These are phyloP conservation scores for Cephus runcator DNA, from an alignment of 2,888 invertebrate genomes.

Conservation along the genomic window DNA sequence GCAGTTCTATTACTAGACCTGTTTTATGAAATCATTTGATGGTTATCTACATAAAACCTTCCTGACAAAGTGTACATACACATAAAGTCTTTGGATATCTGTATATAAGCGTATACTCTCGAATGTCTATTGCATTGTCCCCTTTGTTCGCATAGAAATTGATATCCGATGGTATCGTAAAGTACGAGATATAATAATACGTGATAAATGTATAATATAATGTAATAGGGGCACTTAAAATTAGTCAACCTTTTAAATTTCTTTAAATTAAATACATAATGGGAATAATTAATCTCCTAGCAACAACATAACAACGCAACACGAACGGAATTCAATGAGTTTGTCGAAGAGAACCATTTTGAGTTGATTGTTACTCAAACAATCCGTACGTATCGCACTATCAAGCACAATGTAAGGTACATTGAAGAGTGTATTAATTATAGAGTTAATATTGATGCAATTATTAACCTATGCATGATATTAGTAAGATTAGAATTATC, in stretches of 20 bases:
- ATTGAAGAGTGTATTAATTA: background rate
- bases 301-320: background rate
- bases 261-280: background rate
- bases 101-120: background rate
- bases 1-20: background rate
- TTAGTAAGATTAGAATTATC: background rate
- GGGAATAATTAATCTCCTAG: background rate
- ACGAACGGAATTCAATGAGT: background rate
- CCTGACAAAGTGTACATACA: background rate
- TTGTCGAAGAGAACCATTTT: background rate
- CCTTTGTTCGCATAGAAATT: background rate
- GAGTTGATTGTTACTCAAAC: background rate
- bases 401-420: background rate
- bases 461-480: background rate
- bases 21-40: background rate
- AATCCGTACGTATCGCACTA: background rate
- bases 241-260: conserved; percentile 1
- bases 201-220: background rate
- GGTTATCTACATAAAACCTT: background rate
- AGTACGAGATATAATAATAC: background rate
- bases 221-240: background rate
- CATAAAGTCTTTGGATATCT: background rate
- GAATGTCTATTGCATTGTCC: background rate
- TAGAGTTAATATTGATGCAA: background rate
- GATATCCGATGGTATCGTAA: background rate